Conservation (phyloP, 2,888 invertebrate species). For the Chaitophorus viminalis region DNA sequence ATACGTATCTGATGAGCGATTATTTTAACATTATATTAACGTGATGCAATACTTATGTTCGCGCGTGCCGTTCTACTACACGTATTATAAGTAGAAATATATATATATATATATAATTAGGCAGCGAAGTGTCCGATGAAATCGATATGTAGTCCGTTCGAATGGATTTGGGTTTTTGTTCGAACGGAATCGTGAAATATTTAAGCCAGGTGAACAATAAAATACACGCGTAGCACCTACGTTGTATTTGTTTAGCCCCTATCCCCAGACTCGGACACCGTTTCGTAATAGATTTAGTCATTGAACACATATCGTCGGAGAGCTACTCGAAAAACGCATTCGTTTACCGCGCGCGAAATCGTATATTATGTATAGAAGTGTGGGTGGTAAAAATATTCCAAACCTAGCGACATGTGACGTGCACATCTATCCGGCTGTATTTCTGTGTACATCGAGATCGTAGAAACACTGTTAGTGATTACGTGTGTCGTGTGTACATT, state of each 20-base stretch:
- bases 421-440: neutral
- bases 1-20: too few relatives aligned
- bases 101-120: neutral
- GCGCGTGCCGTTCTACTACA: neutral
- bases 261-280: neutral
- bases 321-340: neutral
- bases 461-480: too few relatives aligned
- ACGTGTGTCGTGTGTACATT: too few relatives aligned
- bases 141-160: neutral
- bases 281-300: neutral
- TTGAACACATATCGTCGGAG: neutral
- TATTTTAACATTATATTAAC: too few relatives aligned
- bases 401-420: neutral
- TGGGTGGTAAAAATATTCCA: neutral
- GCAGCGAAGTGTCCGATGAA: neutral
- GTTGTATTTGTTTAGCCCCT: neutral
- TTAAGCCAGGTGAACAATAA: neutral
- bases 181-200: neutral
- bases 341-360: neutral
- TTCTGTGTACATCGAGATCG: neutral
- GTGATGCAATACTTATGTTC: neutral
- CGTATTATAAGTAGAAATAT: neutral
- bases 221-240: neutral
- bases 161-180: neutral
- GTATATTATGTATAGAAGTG: too few relatives aligned